Conservation (phyloP, 2,888 invertebrate species). For the Gonocerus acuteangulatus region DNA sequence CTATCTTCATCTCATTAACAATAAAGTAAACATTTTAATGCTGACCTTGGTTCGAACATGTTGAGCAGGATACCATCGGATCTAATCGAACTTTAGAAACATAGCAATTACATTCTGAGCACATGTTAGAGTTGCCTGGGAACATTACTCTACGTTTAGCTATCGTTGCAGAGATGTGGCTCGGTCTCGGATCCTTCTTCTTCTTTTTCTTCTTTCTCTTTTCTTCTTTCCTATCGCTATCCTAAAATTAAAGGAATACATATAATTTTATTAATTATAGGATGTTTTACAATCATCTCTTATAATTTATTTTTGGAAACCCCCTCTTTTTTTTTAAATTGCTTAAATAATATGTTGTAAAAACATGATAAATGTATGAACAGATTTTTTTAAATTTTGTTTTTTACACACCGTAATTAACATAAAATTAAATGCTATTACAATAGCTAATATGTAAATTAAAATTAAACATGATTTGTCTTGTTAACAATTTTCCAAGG, state of each 20-base stretch:
- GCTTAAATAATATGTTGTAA: too few species aligned
- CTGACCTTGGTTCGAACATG: constrained; percentile 17
- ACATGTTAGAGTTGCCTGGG: constrained; percentile 20
- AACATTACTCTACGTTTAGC: constrained; percentile 14
- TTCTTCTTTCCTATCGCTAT: constrained; percentile 16
- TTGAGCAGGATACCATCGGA: constrained; percentile 12
- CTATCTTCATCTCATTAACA: too few species aligned
- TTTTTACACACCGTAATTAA: too few species aligned
- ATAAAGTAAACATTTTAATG: too few species aligned
- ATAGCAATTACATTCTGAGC: constrained; percentile 16
- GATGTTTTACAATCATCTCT: background rate
- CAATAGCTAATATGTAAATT: too few species aligned
- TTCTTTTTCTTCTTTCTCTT: constrained; percentile 12
- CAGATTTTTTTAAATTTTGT: too few species aligned
- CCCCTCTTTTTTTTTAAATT: too few species aligned
- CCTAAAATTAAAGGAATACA: background rate
- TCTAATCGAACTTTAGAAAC: constrained; percentile 8
- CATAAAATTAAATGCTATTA: too few species aligned
- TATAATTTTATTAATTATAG: background rate
- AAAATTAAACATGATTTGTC: too few species aligned
- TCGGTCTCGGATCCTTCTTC: background rate
- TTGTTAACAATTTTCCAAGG: too few species aligned
- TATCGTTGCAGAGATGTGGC: constrained; percentile 1
- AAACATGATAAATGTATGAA: too few species aligned
- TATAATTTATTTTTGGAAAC: too few species aligned